Percentiles rank a stretch among this genome's conserved stretches.
These are phyloP conservation scores for Rhinichthys osculus DNA, from an alignment of 2,797 vertebrate genomes.

Conservation along the genomic window DNA sequence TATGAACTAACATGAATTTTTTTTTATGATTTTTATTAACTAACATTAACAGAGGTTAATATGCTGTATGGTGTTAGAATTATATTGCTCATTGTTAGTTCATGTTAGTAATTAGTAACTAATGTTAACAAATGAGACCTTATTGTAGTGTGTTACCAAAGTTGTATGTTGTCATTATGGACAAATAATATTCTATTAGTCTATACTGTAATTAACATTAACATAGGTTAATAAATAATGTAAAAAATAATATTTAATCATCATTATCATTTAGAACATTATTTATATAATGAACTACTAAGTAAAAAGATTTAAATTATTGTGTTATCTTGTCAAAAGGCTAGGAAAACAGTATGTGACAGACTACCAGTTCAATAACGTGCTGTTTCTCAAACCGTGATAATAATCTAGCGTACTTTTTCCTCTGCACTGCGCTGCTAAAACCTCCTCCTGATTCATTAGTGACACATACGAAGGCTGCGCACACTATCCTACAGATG, in stretches of 20 bases:
- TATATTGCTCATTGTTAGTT: too few relatives aligned
- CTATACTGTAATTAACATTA: neutral
- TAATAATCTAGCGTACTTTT: neutral
- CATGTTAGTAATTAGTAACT: too few relatives aligned
- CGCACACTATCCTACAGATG: neutral
- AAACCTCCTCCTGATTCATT: constrained; percentile 10
- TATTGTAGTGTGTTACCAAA: neutral
- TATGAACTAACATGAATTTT: too few relatives aligned
- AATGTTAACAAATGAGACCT: neutral
- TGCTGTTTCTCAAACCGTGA: constrained; percentile 5
- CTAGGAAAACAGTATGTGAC: constrained; percentile 4
- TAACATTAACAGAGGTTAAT: too few relatives aligned
- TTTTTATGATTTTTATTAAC: too few relatives aligned
- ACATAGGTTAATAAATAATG: neutral
- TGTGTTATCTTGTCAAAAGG: neutral
- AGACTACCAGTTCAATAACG: neutral
- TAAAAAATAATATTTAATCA: neutral
- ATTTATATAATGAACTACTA: neutral
- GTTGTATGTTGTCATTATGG: neutral
- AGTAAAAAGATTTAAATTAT: neutral
- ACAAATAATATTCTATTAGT: neutral
- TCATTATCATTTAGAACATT: neutral
- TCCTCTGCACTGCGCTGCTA: neutral
- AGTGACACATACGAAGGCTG: neutral
- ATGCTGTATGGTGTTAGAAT: too few relatives aligned